These are phyloP conservation scores for Polypterus bichir DNA, from an alignment of 2,113 vertebrate genomes.

Conservation along the genomic window DNA sequence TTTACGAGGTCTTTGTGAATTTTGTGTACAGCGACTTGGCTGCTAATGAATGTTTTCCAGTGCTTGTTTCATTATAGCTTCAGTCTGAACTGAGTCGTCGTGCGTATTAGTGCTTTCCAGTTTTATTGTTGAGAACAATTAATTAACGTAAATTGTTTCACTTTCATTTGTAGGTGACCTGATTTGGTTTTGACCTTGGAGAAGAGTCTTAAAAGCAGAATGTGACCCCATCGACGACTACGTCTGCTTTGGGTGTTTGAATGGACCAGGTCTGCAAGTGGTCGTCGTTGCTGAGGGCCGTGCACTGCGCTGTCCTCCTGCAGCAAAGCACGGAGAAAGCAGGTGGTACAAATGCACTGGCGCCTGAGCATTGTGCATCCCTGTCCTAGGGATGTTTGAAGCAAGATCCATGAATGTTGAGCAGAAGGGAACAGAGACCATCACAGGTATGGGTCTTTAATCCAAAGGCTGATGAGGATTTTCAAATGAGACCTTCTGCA, in stretches of 20 bases:
- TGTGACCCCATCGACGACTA: not conserved
- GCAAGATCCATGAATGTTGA: slow-evolving; percentile 69
- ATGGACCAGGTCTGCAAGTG: not conserved
- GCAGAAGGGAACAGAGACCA: slow-evolving; percentile 59
- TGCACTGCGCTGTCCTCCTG: not conserved
- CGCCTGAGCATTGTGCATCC: slow-evolving; percentile 10
- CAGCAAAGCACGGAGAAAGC: not conserved
- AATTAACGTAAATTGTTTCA: not conserved
- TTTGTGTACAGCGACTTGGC: too few relatives aligned
- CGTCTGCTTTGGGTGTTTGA: not conserved
- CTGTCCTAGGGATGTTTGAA: slow-evolving; percentile 58
- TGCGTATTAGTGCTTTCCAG: too few relatives aligned
- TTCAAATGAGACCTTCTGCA: too few relatives aligned
- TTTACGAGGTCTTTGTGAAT: too few relatives aligned
- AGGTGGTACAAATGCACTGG: not conserved
- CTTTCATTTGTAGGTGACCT: not conserved
- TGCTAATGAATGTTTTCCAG: too few relatives aligned
- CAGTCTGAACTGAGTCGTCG: too few relatives aligned
- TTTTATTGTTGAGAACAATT: not conserved
- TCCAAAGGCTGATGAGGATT: too few relatives aligned
- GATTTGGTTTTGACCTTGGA: not conserved
- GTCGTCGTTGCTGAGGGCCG: not conserved
- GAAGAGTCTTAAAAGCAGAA: not conserved
- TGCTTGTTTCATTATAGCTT: too few relatives aligned
- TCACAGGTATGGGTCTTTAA: slow-evolving; percentile 55